These are phyloP conservation scores for Falco peregrinus DNA, from an alignment of 2,797 vertebrate species.

Conservation along the genomic window DNA sequence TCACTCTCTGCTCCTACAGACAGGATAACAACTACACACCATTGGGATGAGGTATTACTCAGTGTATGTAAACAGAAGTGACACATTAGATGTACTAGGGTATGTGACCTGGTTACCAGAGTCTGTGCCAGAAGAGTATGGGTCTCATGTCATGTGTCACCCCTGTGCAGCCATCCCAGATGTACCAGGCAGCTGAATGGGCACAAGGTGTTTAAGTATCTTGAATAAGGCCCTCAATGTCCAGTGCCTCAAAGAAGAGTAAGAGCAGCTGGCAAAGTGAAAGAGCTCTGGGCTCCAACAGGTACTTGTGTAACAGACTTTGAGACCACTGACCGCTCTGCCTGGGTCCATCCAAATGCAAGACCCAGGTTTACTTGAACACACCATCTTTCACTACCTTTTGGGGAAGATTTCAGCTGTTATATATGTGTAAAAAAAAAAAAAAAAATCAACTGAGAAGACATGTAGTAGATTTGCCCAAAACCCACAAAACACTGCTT, in stretches of 20 bases:
- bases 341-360: background rate
- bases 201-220: background rate
- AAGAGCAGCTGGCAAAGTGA: background rate
- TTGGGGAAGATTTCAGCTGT: background rate
- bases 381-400: background rate
- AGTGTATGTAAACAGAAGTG: background rate
- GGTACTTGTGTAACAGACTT: background rate
- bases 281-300: background rate
- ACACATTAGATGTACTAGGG: background rate
- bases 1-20: background rate
- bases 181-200: background rate
- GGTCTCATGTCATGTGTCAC: background rate
- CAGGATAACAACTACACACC: background rate
- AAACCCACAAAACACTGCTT: background rate
- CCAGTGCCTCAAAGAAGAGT: background rate
- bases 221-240: background rate
- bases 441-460: background rate
- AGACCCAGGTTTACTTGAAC: background rate
- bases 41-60: background rate
- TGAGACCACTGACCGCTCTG: background rate
- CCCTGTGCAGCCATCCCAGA: background rate
- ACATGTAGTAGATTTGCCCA: background rate
- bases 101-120: background rate
- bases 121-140: background rate
- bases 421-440: background rate